phyloP scores from a whole-genome alignment of 2,888 invertebrate genomes.

The Drosophila flavopinicola region DNA sequence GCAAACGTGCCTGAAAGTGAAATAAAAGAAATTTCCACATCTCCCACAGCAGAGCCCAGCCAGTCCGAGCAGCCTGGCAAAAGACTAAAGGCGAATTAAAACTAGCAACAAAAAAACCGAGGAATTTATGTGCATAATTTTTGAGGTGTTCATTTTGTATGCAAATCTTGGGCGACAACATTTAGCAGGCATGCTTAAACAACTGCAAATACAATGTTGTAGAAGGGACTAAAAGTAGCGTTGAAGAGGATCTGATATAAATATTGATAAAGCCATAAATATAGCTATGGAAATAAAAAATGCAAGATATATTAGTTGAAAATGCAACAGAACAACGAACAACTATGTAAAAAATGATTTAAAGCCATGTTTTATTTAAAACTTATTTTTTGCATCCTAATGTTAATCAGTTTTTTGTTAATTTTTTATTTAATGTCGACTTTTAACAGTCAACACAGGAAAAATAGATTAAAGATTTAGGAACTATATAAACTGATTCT shows the following conservation, averaged over 20 bases:
- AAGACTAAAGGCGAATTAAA: constrained; percentile 70
- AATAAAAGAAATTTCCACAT: constrained; percentile 41
- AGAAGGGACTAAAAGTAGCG: background rate
- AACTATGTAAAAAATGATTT: background rate
- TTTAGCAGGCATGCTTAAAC: constrained; percentile 17
- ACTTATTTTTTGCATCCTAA: no score
- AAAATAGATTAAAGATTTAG: no score
- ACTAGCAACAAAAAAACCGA: constrained; percentile 29
- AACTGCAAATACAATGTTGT: background rate
- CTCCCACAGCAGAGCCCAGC: background rate
- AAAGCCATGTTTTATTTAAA: no score
- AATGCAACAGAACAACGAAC: no score
- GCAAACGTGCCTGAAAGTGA: constrained; percentile 62
- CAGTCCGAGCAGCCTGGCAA: constrained; percentile 30
- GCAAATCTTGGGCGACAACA: constrained; percentile 60
- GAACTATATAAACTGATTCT: no score
- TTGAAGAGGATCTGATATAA: background rate
- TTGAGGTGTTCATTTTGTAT: constrained; percentile 73
- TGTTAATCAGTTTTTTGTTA: no score
- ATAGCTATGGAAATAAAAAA: background rate
- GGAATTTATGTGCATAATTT: constrained; percentile 77
- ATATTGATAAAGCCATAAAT: background rate
- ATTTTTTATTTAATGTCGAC: no score
- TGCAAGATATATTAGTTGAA: background rate
- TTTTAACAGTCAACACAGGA: no score